Percentiles rank a stretch among this genome's conserved stretches.
Evolutionary conservation across 2,888 invertebrate genomes (phyloP).

Genomic region (Callyntrura sp.): DNA sequence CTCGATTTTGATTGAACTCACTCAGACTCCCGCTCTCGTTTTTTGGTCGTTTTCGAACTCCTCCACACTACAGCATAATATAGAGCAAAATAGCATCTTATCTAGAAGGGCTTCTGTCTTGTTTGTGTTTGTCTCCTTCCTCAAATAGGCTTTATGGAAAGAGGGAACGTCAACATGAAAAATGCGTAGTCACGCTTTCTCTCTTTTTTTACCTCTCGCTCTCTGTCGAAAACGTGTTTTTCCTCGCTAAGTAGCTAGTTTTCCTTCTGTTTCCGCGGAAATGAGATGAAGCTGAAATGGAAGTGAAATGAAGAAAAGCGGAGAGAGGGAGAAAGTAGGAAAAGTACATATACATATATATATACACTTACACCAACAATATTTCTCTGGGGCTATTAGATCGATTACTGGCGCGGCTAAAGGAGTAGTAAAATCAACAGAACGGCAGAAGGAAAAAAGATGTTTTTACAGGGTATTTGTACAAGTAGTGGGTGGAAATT

Average conservation of each 20-base stretch:
- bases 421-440: background rate
- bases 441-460: background rate
- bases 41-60: too few relatives aligned
- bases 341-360: too few relatives aligned
- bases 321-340: too few relatives aligned
- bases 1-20: slow-evolving; percentile 16
- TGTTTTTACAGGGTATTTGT: background rate
- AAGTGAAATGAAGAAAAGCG: slow-evolving; percentile 46
- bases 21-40: background rate
- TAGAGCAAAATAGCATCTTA: slow-evolving; percentile 37
- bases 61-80: background rate
- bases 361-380: slow-evolving; percentile 52
- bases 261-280: background rate
- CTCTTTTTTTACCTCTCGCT: slow-evolving; percentile 29
- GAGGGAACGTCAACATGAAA: slow-evolving; percentile 47
- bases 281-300: background rate
- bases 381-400: slow-evolving; percentile 70
- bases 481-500: slow-evolving; percentile 6
- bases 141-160: slow-evolving; percentile 1
- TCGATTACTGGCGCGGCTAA: slow-evolving; percentile 42
- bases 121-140: background rate
- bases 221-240: slow-evolving; percentile 18
- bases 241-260: background rate
- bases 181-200: slow-evolving; percentile 42
- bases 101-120: background rate